These are phyloP conservation scores for Mya arenaria DNA, from an alignment of 1,140 invertebrate species.

Conservation along the genomic window DNA sequence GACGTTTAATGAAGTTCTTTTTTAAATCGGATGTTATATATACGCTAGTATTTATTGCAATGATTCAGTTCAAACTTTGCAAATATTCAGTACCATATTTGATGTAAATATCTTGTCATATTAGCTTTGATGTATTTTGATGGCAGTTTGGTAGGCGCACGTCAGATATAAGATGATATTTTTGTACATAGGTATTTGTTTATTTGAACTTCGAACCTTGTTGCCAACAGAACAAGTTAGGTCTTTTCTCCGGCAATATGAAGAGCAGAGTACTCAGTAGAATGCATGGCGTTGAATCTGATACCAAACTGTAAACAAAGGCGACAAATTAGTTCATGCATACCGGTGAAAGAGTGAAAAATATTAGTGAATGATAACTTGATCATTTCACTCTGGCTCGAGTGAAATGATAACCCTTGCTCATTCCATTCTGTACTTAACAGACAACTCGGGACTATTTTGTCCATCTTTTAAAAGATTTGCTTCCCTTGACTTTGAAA, in stretches of 20 bases:
- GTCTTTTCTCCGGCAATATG: neutral
- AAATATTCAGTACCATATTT: neutral
- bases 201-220: no score
- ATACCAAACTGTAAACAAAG: no score
- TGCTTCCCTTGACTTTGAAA: no score
- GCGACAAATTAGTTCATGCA: no score
- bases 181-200: no score
- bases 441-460: no score
- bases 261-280: constrained; percentile 13
- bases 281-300: constrained; percentile 25
- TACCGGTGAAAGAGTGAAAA: neutral
- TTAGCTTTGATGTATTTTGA: neutral
- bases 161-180: neutral
- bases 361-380: no score
- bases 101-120: neutral
- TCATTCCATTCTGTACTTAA: no score
- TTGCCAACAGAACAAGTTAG: constrained; percentile 8
- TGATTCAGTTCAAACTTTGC: neutral
- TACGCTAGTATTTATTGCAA: neutral
- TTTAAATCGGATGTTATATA: neutral
- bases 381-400: no score
- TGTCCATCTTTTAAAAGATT: neutral
- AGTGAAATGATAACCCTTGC: no score
- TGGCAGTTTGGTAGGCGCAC: neutral
- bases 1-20: neutral